Evolutionary conservation across 92 coral and sea anemone species (phyloP), one percentile per base, ranked within the genome.

Genomic region (Zoanthus sansibaricus): DNA sequence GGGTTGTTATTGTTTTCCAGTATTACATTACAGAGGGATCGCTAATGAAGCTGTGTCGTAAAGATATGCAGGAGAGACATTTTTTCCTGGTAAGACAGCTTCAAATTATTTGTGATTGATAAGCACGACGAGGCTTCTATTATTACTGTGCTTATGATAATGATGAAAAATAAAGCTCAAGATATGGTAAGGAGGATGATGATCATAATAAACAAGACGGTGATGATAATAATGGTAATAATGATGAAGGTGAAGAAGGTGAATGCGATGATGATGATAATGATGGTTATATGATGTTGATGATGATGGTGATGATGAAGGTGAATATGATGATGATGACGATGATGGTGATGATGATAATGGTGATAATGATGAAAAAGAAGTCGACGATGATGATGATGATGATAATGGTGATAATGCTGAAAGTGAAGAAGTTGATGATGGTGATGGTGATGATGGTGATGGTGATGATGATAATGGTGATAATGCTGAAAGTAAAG

Each of bases 61-160:
- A 97, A 84, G 99, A 97, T 90, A 95, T 97, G 99, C 99, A 97
- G 37, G 95, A 94, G 72, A 87, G 99, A 78, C 91, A 88, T 88
- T 93, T 97, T 87, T 97, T 92, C 82, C 70, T 97, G 94, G 99
- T 97, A 72, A 83, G 99, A 79, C 25, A 6, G 9, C 8, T 61
- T 49, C 55, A 11, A 1, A 49, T 49, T 49, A 49, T 49, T 49
- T 9, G 55, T 3, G 25, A 61, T 61, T 61, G 8, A 15, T 20
- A n/a, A 61, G 9, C n/a, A 37, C 42, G 42, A 37, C 42, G 2
- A 37, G 42, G 42, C 42, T 6, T 17, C 3, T 3, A n/a, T 61
- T 15, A 61, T 15, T 17, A 20, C 25, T 5, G 68, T 58, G n/a
- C 4, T 4, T 12, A 58, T 17, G 55, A 5, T 49, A 9, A 49